These are phyloP conservation scores for Pampusana beccarii DNA, from an alignment of 2,113 vertebrate genomes.

Conservation along the genomic window DNA sequence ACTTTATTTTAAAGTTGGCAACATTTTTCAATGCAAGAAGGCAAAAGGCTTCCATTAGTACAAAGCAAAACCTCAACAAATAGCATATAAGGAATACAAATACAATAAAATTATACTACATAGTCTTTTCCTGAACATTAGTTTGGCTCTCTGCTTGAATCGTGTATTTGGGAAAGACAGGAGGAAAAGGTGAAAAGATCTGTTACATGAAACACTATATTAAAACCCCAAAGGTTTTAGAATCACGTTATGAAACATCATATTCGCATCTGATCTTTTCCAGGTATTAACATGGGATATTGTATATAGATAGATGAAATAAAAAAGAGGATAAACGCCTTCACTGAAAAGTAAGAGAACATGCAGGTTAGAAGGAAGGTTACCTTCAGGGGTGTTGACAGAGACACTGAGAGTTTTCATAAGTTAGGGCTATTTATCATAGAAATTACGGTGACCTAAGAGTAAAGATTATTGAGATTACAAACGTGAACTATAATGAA, in stretches of 20 bases:
- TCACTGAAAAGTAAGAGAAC: background rate
- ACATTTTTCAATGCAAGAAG: background rate
- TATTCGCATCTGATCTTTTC: background rate
- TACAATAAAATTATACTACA: background rate
- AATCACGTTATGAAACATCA: background rate
- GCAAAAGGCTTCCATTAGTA: background rate
- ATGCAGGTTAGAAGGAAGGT: background rate
- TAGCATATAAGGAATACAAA: background rate
- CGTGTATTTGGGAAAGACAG: background rate
- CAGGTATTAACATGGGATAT: background rate
- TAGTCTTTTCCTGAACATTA: background rate
- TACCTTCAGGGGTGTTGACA: background rate
- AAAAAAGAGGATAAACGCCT: background rate
- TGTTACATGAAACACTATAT: background rate
- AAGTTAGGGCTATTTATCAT: background rate
- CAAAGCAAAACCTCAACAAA: background rate
- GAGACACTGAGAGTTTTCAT: background rate
- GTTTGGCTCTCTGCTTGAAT: background rate
- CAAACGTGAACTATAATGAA: background rate
- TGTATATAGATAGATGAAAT: background rate
- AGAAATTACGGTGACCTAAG: background rate
- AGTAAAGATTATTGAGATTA: background rate
- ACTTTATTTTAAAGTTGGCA: background rate
- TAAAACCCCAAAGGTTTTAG: background rate
- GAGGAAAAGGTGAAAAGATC: background rate